Base-by-base conservation (phyloP, 2,113 vertebrate genomes). In the Speoplatyrhinus poulsoni region DNA sequence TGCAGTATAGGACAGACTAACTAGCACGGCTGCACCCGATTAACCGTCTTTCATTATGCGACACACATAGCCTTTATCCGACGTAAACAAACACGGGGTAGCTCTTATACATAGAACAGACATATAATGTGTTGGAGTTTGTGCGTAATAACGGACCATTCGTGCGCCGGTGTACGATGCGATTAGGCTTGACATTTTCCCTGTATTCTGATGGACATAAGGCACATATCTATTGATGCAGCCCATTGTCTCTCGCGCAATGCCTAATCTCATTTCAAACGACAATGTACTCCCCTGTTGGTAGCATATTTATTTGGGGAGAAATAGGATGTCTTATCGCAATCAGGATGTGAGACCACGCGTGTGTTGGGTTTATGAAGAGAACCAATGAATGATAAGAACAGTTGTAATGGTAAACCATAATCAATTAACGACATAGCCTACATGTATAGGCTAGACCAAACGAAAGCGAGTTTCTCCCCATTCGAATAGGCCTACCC, bases 191-290 rank as follows among this genome's bases (percentile, higher is more conserved):
- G 26, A 26, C 26, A 69, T 60, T 76, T 64, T 19, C 62, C 15
- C 70, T 78, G 76, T 81, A 70, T 70, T 75, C 62, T 77, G 46
- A 6, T 52, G 64, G 76, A 81, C 65, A 76, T 65, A 26, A 33
- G 63, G 60, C 52, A 71, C 75, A 49, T 59, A 66, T 13, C 69
- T 41, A 78, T 73, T 72, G 76, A 82, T 36, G 33, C 60, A 46
- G 80, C 73, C 72, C 26, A 46, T 74, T 81, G 77, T 67, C 48
- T 36, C 60, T 41, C 78, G 74, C 81, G 46, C 41, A 64, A 72
- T 70, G 67, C 73, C 62, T 53, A 58, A 36, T 58, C 65, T 36
- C 53, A 83, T 68, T 5, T 5, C 5, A 41, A 41, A 41, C 36
- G 36, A 6, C 36, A 41, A 41, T 41, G 4, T 41, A 41, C 36